phyloP scores from a whole-genome alignment of 2,113 vertebrate genomes.

The Myotis davidii region DNA sequence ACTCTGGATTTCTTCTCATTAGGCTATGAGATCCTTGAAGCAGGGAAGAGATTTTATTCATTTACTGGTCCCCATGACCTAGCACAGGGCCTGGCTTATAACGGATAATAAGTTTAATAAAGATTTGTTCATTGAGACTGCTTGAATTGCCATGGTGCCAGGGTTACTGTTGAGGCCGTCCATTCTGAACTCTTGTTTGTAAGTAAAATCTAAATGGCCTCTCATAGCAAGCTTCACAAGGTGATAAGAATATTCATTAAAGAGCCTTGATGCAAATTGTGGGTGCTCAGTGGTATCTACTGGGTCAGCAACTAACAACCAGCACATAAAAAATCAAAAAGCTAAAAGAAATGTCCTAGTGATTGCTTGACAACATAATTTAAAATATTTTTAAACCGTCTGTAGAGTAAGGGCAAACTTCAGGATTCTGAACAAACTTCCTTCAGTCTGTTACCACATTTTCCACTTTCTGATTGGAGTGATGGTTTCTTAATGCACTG shows the following conservation, averaged over 20 bases:
- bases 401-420: slow-evolving; percentile 1
- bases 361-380: neutral
- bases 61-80: neutral
- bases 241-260: neutral
- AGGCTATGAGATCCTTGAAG: neutral
- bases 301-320: neutral
- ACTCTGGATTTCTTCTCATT: neutral
- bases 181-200: neutral
- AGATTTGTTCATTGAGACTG: neutral
- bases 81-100: neutral
- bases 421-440: slow-evolving; percentile 4
- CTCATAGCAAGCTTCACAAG: neutral
- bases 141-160: neutral
- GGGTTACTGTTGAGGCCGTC: neutral
- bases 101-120: neutral
- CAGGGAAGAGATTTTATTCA: neutral
- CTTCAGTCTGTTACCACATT: slow-evolving; percentile 8
- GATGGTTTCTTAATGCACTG: neutral
- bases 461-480: slow-evolving; percentile 47
- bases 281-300: neutral
- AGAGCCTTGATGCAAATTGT: neutral
- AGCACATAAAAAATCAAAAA: neutral
- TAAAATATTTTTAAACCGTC: slow-evolving; percentile 4
- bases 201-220: neutral
- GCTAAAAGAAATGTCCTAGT: neutral